Evolutionary conservation across 2,797 vertebrate species (phyloP).

Genomic region (Apogon hyalosoma): DNA sequence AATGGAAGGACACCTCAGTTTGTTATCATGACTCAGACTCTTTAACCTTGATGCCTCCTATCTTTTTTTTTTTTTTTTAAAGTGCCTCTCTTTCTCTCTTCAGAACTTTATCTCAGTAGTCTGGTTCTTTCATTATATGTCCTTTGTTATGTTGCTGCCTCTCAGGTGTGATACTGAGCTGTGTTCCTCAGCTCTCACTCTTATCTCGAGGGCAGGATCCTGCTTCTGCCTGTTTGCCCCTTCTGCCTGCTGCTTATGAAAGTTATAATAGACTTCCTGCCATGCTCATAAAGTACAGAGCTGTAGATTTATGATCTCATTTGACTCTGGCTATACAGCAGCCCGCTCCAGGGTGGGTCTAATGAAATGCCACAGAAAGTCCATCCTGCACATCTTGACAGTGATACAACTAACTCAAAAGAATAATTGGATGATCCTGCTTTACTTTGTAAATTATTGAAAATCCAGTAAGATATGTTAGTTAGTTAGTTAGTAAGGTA

Average conservation of each 20-base stretch:
- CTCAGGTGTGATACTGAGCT: slow-evolving; percentile 32
- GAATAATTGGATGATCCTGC: slow-evolving; percentile 77
- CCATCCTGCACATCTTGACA: slow-evolving; percentile 60
- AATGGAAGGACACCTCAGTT: slow-evolving; percentile 13
- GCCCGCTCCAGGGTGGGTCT: slow-evolving; percentile 67
- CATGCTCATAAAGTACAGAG: slow-evolving; percentile 79
- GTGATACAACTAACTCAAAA: slow-evolving; percentile 45
- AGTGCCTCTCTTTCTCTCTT: not conserved
- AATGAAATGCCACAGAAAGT: slow-evolving; percentile 81
- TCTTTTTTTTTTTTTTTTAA: slow-evolving; percentile 19
- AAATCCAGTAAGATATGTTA: slow-evolving; percentile 6
- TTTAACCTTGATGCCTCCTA: slow-evolving; percentile 9
- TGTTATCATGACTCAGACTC: slow-evolving; percentile 16
- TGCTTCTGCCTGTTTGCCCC: slow-evolving; percentile 46
- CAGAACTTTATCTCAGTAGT: slow-evolving; percentile 1
- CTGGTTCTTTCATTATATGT: slow-evolving; percentile 3
- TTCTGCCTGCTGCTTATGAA: slow-evolving; percentile 74
- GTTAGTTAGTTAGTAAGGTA: not conserved
- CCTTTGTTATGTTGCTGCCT: slow-evolving; percentile 15
- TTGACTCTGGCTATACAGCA: slow-evolving; percentile 77
- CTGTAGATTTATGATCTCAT: slow-evolving; percentile 85
- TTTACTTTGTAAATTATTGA: slow-evolving; percentile 62
- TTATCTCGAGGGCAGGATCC: slow-evolving; percentile 29
- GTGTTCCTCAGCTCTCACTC: slow-evolving; percentile 43
- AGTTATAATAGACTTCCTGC: slow-evolving; percentile 85